Conservation (phyloP, 2,113 vertebrate genomes). For the Xyrauchen texanus region DNA sequence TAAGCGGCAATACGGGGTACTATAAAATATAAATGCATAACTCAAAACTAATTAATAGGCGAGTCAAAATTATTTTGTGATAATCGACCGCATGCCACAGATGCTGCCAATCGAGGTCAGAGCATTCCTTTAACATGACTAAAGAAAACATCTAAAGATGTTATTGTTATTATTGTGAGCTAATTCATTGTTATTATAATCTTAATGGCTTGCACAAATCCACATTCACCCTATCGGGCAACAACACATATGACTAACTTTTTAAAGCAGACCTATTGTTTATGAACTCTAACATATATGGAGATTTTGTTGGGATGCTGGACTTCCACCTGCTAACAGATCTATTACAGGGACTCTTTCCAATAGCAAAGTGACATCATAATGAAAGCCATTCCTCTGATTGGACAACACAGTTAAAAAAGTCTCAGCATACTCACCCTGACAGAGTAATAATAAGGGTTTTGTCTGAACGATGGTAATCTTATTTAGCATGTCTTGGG, state of each 20-base stretch:
- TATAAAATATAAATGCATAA: too few species aligned
- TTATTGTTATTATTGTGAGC: too few species aligned
- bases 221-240: too few species aligned
- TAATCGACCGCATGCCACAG: too few species aligned
- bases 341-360: slow-evolving; percentile 58
- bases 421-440: slow-evolving; percentile 66
- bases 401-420: slow-evolving; percentile 69
- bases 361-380: slow-evolving; percentile 61
- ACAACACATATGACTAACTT: not conserved
- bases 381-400: slow-evolving; percentile 58
- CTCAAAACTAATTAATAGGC: too few species aligned
- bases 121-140: too few species aligned
- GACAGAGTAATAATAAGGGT: slow-evolving; percentile 73
- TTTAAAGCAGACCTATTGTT: slow-evolving; percentile 1
- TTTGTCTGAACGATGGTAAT: slow-evolving; percentile 77
- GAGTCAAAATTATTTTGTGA: too few species aligned
- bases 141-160: too few species aligned
- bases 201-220: too few species aligned
- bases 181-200: too few species aligned
- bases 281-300: not conserved
- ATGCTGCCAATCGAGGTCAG: too few species aligned
- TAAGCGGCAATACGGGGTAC: too few species aligned
- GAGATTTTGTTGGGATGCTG: not conserved
- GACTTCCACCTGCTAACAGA: slow-evolving; percentile 42
- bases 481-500: slow-evolving; percentile 72